Evolutionary conservation across 1,140 invertebrate genomes (phyloP).

Genomic region (Amyelois transitella): DNA sequence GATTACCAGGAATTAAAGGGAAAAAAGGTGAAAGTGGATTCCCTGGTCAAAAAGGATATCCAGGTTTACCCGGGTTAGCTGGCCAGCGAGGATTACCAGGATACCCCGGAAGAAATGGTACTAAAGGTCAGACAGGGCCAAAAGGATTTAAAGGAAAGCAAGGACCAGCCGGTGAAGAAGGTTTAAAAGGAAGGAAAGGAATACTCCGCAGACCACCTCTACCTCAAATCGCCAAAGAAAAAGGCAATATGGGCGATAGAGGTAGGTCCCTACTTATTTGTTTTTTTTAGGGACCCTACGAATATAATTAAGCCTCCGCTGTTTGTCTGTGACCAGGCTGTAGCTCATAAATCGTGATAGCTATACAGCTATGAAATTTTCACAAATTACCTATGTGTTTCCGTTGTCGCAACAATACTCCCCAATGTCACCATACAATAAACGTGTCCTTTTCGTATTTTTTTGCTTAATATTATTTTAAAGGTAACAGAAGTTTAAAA

Average conservation of each 20-base stretch:
- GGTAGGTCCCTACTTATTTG: conserved; percentile 38
- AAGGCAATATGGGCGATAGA: conserved; percentile 66
- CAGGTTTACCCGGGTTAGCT: conserved; percentile 10
- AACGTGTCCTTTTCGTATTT: no score
- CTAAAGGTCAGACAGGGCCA: conserved; percentile 22
- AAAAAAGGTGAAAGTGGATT: conserved; percentile 74
- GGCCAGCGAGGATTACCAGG: conserved; percentile 74
- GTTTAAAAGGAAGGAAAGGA: conserved; percentile 73
- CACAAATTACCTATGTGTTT: no score
- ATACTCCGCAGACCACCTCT: conserved; percentile 32
- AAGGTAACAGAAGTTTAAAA: no score
- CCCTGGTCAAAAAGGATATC: conserved; percentile 55
- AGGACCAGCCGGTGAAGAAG: conserved; percentile 78
- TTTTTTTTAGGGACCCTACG: neutral
- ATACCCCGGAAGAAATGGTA: conserved; percentile 7
- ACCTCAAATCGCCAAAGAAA: conserved; percentile 33
- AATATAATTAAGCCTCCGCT: no score
- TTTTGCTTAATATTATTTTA: no score
- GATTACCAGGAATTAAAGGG: conserved; percentile 57
- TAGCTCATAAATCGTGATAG: no score
- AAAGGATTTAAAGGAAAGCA: conserved; percentile 76
- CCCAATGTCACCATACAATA: no score
- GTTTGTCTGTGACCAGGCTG: no score
- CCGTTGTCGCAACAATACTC: no score
- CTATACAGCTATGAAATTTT: no score